phyloP scores from a whole-genome alignment of 1,140 invertebrate species.

The Physella acuta region DNA sequence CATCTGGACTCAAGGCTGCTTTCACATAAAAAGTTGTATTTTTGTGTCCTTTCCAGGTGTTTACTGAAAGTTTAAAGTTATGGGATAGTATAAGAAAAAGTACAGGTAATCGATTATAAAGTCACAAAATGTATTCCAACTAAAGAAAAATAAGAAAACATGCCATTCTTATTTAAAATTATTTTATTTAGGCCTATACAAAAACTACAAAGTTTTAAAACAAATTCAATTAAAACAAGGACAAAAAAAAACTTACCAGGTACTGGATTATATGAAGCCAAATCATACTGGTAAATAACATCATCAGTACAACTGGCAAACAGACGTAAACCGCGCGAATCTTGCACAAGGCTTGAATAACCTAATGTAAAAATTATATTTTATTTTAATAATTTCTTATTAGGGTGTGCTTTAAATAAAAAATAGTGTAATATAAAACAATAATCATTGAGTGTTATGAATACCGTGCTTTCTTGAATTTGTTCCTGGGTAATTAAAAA shows the following conservation, averaged over 20 bases:
- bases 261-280: constrained; percentile 70
- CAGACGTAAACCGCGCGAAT: constrained; percentile 69
- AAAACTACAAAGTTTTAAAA: neutral
- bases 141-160: no score
- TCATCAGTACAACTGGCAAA: constrained; percentile 86
- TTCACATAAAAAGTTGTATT: constrained; percentile 83
- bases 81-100: no score
- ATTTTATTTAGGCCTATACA: no score
- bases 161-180: no score
- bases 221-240: neutral
- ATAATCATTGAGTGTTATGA: no score
- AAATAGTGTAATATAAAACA: no score
- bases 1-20: constrained; percentile 75
- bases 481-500: constrained; percentile 72
- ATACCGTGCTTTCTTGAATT: constrained; percentile 64
- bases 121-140: neutral
- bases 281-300: constrained; percentile 81
- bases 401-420: no score
- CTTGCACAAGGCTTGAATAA: constrained; percentile 77
- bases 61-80: constrained; percentile 11
- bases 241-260: constrained; percentile 58
- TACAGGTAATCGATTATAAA: neutral
- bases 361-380: no score
- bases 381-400: no score
- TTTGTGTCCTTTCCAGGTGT: constrained; percentile 66